A percentile compares a stretch with the other conserved stretches of the same genome.
Conservation (phyloP, 2,113 vertebrate genomes). For the Zosterops hypoxanthus region DNA sequence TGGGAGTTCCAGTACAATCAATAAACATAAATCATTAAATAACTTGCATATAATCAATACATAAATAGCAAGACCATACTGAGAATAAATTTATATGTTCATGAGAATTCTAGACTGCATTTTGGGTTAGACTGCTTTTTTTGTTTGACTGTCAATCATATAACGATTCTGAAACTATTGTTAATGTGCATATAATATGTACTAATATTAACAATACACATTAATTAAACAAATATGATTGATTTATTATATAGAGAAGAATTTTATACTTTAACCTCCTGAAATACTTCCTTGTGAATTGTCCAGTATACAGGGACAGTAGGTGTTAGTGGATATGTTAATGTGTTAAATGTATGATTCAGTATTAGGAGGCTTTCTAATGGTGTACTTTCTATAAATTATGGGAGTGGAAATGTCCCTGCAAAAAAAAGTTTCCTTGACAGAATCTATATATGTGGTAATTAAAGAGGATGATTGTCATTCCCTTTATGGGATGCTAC, state of each 20-base stretch:
- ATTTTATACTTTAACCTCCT: not conserved
- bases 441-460: not conserved
- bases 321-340: not conserved
- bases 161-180: not conserved
- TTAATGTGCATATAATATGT: rapidly evolving
- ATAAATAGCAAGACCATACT: not conserved
- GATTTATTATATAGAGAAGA: not conserved
- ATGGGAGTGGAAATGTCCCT: rapidly evolving
- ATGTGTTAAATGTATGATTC: not conserved
- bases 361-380: not conserved
- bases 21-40: not conserved
- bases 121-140: not conserved
- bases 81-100: not conserved
- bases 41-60: not conserved
- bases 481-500: not conserved
- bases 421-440: not conserved
- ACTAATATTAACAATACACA: not conserved
- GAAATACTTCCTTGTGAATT: not conserved
- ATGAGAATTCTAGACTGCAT: not conserved
- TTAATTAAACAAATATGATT: not conserved
- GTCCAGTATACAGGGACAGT: not conserved
- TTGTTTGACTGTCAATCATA: not conserved
- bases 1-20: not conserved
- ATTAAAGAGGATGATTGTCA: not conserved
- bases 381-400: not conserved